Evolutionary conservation across 2,797 vertebrate genomes (phyloP).

Genomic region (Okamejei kenojei): DNA sequence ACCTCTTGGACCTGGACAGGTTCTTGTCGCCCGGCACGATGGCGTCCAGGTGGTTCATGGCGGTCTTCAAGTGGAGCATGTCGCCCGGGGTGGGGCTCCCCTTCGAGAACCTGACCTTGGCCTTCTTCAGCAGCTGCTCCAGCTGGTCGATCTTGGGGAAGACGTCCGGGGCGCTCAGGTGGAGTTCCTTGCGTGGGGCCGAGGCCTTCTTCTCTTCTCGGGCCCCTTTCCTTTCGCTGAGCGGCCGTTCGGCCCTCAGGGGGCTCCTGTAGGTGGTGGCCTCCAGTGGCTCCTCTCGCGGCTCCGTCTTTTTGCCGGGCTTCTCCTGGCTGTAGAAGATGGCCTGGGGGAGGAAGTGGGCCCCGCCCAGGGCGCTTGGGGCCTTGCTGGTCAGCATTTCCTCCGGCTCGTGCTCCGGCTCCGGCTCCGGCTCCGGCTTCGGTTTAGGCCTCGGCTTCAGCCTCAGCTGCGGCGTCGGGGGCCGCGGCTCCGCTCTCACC

Average conservation of each 20-base stretch:
- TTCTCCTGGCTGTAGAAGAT: not conserved
- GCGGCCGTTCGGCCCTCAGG: not conserved
- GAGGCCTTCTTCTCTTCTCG: not conserved
- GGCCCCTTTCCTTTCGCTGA: not conserved
- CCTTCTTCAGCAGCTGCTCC: not conserved
- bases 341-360: not conserved
- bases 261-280: too few relatives aligned
- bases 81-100: not conserved
- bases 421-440: too few relatives aligned
- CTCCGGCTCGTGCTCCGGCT: not conserved
- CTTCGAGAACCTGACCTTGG: too few relatives aligned
- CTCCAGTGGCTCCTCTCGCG: too few relatives aligned
- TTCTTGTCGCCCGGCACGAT: not conserved
- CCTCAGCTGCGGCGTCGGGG: too few relatives aligned
- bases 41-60: not conserved
- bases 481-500: not conserved
- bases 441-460: too few relatives aligned
- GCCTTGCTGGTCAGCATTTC: too few relatives aligned
- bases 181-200: too few relatives aligned
- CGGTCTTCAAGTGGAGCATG: not conserved
- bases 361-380: not conserved
- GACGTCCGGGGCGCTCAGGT: too few relatives aligned
- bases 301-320: not conserved
- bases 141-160: not conserved
- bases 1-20: not conserved